Base-by-base conservation (phyloP, 2,797 vertebrate species). In the Rhinogobio ventralis region DNA sequence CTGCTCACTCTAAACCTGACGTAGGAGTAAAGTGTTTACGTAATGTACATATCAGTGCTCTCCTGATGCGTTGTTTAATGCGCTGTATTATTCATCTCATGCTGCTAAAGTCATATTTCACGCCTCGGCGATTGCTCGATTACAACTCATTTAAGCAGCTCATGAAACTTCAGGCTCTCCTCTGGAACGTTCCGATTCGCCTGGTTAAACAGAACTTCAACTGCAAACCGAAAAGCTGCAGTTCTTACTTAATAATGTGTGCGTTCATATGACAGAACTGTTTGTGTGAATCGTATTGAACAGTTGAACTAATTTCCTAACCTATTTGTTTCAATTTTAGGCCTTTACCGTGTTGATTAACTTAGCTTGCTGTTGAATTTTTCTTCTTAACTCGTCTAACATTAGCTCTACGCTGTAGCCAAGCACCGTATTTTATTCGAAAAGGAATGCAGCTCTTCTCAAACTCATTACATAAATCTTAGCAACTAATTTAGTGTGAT, bases 61-160 rank as follows among this genome's bases (percentile, higher is more conserved):
- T 68, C 72, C 79, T 75, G 84, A 79, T 88, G 88, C 81, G 71
- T 87, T 85, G 85, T 88, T 87, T 84, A 82, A 90, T 87, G 81
- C 68, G 75, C 77, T 87, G 76, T 86, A 91, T 91, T 91, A 90
- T 90, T 89, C 88, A 90, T 90, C 86, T 74, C 84, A 57, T 67
- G 71, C 85, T 89, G 82, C 91, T 90, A 86, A 89, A 90, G 89
- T 90, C 86, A 90, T 82, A 81, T 86, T 86, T 87, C 86, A 85
- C 85, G 87, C 89, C 84, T 88, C 85, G 82, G 71, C 84, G 82
- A 85, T 62, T 66, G 85, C 88, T 88, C 86, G 84, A 86, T 87
- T 88, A 89, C 85, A 84, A 86, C 88, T 89, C 85, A 78, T 88
- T 86, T 88, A 71, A 86, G 71, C 57, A 78, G 53, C 72, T 85